Evolutionary conservation across 2,113 vertebrate species (phyloP), one percentile per base, ranked within the genome.

Genomic region (Xyliphius kryptos): DNA sequence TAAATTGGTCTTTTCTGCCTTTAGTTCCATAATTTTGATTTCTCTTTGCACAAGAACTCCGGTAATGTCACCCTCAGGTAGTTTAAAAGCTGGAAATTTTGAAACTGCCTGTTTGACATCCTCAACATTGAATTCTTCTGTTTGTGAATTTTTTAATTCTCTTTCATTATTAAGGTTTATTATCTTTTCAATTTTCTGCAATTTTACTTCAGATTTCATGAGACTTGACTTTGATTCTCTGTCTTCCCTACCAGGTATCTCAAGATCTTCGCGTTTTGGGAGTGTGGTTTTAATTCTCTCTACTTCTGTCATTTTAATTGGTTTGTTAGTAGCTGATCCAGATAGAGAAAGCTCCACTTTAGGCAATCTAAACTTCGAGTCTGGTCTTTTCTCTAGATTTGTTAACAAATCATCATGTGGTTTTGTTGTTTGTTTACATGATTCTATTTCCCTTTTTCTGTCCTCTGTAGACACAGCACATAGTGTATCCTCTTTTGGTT

Each of bases 201-300:
- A 64, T 70, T 80, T 85, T 1, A 69, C 56, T 63, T 20, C 61
- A 64, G 75, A 71, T 50, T 54, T 52, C 40, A 51, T 64, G 57
- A 62, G 16, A 11, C 14, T 77, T 37, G 26, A 70, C 32, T 12
- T 54, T 66, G 76, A 49, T 49, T 56, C 67, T 56, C 52, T 63
- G 56, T 77, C 81, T 63, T 86, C 86, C 82, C 86, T 89, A 1
- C 86, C 85, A 66, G 86, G 87, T 72, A 89, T 89, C 57, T 79
- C 83, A 71, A 88, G 85, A 48, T 89, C 87, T 68, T 89, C 87
- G 36, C 87, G 78, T 76, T 87, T 89, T 21, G 81, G 83, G 63
- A 87, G 77, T 49, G 74, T 62, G 9, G 59, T 57, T 51, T 59
- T 77, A 21, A 55, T 76, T 64, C 65, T 26, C 26, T 74, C 76